phyloP scores from a whole-genome alignment of 2,797 vertebrate genomes.

The Iguana delicatissima region DNA sequence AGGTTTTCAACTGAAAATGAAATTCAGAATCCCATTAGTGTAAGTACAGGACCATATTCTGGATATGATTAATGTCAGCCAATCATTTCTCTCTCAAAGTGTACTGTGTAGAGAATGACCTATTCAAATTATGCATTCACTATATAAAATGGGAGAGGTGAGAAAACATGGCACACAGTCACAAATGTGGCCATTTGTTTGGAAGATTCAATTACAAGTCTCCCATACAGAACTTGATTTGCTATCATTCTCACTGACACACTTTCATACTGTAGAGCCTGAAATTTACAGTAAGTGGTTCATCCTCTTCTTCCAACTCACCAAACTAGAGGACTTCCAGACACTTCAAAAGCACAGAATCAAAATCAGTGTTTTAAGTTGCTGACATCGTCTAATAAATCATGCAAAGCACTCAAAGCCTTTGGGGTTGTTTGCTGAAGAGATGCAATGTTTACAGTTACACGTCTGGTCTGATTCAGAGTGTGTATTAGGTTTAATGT shows the following conservation, averaged over 20 bases:
- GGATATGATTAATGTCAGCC: conserved; percentile 52
- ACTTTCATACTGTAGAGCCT: conserved; percentile 53
- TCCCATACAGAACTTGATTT: conserved; percentile 60
- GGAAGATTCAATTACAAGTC: conserved; percentile 62
- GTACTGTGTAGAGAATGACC: neutral
- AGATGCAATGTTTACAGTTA: conserved; percentile 36
- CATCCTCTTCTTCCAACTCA: conserved; percentile 46
- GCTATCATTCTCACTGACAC: conserved; percentile 53
- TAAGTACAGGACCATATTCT: conserved; percentile 16
- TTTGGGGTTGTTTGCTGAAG: conserved; percentile 45
- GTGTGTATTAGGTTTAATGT: conserved; percentile 34
- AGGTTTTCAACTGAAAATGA: conserved; percentile 18
- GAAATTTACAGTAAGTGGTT: conserved; percentile 59
- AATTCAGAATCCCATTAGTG: neutral
- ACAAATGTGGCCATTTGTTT: conserved; percentile 51
- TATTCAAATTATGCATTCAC: conserved; percentile 45
- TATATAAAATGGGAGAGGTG: conserved; percentile 36
- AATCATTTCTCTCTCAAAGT: neutral
- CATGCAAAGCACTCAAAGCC: conserved; percentile 60
- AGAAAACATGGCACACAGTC: conserved; percentile 47
- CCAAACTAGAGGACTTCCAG: conserved; percentile 52
- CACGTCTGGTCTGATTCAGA: conserved; percentile 43
- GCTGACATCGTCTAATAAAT: conserved; percentile 67
- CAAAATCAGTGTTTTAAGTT: conserved; percentile 66
- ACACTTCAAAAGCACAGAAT: conserved; percentile 61